phyloP scores from a whole-genome alignment of 2,113 vertebrate species.

The Rhizomys pruinosus region DNA sequence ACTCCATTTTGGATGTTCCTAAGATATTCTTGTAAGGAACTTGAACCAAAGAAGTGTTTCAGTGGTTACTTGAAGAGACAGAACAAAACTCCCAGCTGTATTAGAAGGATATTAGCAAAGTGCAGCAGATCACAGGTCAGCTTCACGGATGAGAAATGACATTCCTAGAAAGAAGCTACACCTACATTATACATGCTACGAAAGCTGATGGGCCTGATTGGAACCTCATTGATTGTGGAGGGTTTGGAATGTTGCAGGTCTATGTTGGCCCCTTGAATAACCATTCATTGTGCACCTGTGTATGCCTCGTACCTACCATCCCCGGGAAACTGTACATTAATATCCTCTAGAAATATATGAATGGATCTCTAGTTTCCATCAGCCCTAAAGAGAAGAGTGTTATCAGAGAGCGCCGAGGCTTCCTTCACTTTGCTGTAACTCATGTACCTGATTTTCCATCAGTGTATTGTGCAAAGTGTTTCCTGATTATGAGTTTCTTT shows the following conservation, averaged over 20 bases:
- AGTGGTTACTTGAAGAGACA: background rate
- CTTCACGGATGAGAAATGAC: background rate
- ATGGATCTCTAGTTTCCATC: background rate
- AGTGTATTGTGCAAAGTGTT: background rate
- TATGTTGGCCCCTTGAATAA: background rate
- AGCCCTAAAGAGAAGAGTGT: background rate
- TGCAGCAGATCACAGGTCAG: background rate
- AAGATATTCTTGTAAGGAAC: background rate
- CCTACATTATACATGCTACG: no score
- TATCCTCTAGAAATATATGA: background rate
- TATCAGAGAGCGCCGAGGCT: no score
- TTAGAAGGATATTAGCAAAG: background rate
- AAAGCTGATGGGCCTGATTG: background rate
- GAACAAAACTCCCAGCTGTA: background rate
- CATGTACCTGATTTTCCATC: background rate
- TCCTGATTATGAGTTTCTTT: background rate
- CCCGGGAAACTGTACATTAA: no score
- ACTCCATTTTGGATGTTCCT: background rate
- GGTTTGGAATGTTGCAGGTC: background rate
- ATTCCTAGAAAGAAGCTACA: background rate
- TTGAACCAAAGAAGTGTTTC: background rate
- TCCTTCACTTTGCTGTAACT: background rate
- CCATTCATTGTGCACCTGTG: background rate
- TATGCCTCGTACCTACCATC: background rate
- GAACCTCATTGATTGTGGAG: background rate